Base-by-base conservation (phyloP, 2,797 vertebrate species). In the Hyperoplus immaculatus region DNA sequence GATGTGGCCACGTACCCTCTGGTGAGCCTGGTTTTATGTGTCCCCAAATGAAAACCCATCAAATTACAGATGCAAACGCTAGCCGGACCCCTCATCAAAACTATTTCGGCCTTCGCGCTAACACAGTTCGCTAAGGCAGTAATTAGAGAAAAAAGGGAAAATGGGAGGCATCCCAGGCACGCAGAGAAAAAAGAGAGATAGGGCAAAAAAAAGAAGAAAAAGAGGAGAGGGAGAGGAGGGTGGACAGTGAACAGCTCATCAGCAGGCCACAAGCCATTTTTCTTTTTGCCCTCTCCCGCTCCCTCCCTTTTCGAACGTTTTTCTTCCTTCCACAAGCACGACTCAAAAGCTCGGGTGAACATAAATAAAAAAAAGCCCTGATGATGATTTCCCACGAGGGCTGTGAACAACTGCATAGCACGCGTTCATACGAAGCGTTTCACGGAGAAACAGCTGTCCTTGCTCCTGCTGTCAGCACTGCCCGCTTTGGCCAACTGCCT, bases 31-130 rank as follows among this genome's bases (percentile, higher is more conserved):
- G 86, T 82, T 93, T 94, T 84, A 89, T 75, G 76, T 85, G 84
- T 91, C 90, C 91, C 84, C 79, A 83, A 29, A 88, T 89, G 85
- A 88, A 90, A 29, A 91, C 75, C 88, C 89, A 87, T 92, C 87
- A 93, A 93, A 93, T 95, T 93, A 93, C 90, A 92, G 93, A 93
- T 87, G 88, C 89, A 89, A 88, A 81, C 51, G 58, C 84, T 29
- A 69, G 74, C 81, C 72, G 86, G 85, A 89, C 80, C 87, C 83
- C 83, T 92, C 89, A 93, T 93, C 93, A 91, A 93, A 90, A 94
- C 89, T 85, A 89, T 90, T 91, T 82, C 76, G 59, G 82, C 91
- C 86, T 29, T 29, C 29, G 29, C 62, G 42, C 88, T 87, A 88
- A 92, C 89, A 90, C 81, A 80, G 77, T 89, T 93, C 85, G 69